phyloP scores from a whole-genome alignment of 1,140 invertebrate species.

The Samia ricini region DNA sequence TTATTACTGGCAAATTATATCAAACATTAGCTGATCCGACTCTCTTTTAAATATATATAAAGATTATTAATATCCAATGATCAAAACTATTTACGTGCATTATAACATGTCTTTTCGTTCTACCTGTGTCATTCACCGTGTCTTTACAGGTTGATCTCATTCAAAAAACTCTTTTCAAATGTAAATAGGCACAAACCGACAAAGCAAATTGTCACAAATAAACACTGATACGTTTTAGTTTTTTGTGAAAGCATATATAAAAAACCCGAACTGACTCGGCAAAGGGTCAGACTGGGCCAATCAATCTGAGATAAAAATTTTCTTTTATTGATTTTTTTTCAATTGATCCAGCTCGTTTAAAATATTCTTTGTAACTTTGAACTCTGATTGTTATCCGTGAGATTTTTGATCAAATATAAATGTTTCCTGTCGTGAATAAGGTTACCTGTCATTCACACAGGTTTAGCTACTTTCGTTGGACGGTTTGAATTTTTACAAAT shows the following conservation, averaged over 20 bases:
- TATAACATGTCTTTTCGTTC: constrained; percentile 13
- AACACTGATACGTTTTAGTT: constrained; percentile 69
- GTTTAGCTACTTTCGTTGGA: neutral
- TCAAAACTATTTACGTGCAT: constrained; percentile 3
- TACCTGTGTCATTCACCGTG: constrained; percentile 72
- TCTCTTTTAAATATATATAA: neutral
- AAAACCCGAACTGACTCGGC: constrained; percentile 50
- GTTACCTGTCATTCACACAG: constrained; percentile 5
- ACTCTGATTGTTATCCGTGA: constrained; percentile 68
- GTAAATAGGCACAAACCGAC: constrained; percentile 74
- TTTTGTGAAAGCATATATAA: constrained; percentile 71
- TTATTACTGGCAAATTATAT: no score
- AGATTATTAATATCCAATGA: neutral
- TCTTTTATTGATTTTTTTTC: constrained; percentile 72
- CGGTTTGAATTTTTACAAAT: neutral
- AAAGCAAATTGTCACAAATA: constrained; percentile 78
- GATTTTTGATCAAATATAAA: constrained; percentile 57
- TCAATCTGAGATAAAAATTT: constrained; percentile 74
- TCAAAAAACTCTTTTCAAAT: constrained; percentile 73
- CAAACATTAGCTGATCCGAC: no score
- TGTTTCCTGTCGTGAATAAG: constrained; percentile 28
- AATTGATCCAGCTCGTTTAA: constrained; percentile 37
- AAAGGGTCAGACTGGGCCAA: constrained; percentile 72
- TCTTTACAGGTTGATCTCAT: constrained; percentile 67
- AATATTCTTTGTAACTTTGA: constrained; percentile 47